Evolutionary conservation across 2,113 vertebrate genomes (phyloP).

Genomic region (Macrotus californicus): DNA sequence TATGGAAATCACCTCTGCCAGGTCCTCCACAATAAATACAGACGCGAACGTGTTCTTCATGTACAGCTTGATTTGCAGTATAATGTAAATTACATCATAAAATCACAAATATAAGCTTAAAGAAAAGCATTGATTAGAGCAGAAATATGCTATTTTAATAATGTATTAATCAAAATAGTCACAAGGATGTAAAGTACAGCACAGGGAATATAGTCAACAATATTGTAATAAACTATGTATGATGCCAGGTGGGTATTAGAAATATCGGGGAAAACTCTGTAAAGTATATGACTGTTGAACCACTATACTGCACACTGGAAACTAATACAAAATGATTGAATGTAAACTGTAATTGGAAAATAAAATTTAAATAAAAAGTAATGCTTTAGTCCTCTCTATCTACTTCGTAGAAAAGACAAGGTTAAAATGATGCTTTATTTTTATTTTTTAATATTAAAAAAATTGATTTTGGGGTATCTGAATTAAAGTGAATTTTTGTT

Average conservation of each 20-base stretch:
- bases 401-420: neutral
- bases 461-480: neutral
- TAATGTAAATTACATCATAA: slow-evolving; percentile 27
- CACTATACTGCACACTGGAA: neutral
- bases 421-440: neutral
- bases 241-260: neutral
- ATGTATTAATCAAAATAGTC: neutral
- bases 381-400: neutral
- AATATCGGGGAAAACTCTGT: neutral
- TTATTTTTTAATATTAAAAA: neutral
- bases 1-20: slow-evolving; percentile 1
- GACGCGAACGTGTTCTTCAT: neutral
- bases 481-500: neutral
- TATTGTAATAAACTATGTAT: neutral
- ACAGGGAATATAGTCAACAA: neutral
- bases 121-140: neutral
- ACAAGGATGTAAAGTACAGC: neutral
- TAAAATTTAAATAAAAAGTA: neutral
- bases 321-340: neutral
- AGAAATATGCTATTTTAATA: slow-evolving; percentile 34
- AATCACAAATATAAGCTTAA: slow-evolving; percentile 37
- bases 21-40: slow-evolving; percentile 15
- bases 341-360: neutral
- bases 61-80: neutral
- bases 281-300: neutral